Base-by-base conservation (phyloP, 2,888 invertebrate species). In the Thereva unica region DNA sequence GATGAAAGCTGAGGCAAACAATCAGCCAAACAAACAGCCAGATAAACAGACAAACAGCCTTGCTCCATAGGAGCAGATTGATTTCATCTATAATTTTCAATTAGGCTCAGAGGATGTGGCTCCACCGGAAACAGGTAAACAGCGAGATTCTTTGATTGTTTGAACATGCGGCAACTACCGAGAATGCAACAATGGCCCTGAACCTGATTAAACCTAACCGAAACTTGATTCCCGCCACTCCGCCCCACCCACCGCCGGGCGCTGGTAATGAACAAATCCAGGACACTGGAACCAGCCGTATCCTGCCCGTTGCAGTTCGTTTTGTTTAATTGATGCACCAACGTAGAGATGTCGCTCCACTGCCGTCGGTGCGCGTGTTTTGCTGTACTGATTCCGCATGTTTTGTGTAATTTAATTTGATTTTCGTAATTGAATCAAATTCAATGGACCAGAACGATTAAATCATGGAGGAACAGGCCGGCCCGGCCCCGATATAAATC, bases 1-100 rank as follows among this genome's bases (percentile, higher is more conserved):
- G 61, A 50, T 61, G 61, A 41, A 50, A 50, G 50, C 50, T 61
- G 61, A 61, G 61, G 50, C 50, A 61, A 61, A 61, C 61, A 61
- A 61, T 61, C 61, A 61, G 50, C 40, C 61, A 61, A 61, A 61
- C 61, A 61, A 61, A 34, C 49, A 61, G 61, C 41, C 50, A 61
- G 50, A 61, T 50, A 61, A 61, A 50, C 61, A 61, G 50, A 12
- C 61, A 61, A 61, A 61, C 61, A 61, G 50, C 49, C 50, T n/a
- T 50, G 61, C 49, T 40, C 9, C 50, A 35, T 41, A 49, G 61
- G 40, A 53, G 34, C 42, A 61, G 61, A 61, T 61, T 61, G 61
- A 61, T 61, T 61, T 61, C 61, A 50, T 50, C 61, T 61, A 61
- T 50, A 61, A 61, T 61, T 61, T 61, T 61, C 61, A 61, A 61